Percentiles rank a stretch among this genome's conserved stretches.
phyloP scores from a whole-genome alignment of 1,140 invertebrate species.

The Probaryconus sp. region DNA sequence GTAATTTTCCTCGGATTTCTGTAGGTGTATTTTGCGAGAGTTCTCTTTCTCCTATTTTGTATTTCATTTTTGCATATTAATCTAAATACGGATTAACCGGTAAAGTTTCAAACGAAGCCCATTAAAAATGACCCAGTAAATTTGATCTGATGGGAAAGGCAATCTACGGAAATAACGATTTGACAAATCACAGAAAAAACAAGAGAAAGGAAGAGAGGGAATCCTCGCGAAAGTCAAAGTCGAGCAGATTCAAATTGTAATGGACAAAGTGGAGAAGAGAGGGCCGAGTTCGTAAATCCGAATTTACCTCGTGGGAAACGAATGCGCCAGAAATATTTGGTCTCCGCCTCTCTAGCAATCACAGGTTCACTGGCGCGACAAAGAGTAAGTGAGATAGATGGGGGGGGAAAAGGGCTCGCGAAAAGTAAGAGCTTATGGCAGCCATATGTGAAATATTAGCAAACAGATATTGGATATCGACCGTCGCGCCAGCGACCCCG shows the following conservation, averaged over 20 bases:
- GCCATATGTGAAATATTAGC: constrained; percentile 66
- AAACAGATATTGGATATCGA: constrained; percentile 67
- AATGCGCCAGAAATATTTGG: constrained; percentile 35
- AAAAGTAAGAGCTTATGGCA: constrained; percentile 52
- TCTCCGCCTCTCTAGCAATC: constrained; percentile 31
- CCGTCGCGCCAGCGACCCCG: constrained; percentile 31
- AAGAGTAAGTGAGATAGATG: constrained; percentile 50
- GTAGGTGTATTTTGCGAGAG: too few species aligned
- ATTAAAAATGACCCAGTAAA: constrained; percentile 38
- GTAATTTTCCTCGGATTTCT: too few species aligned
- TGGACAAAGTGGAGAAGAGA: constrained; percentile 4
- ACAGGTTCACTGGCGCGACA: constrained; percentile 21
- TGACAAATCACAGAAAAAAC: constrained; percentile 9
- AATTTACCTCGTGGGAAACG: constrained; percentile 57
- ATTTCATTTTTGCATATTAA: too few species aligned
- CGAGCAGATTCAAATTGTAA: constrained; percentile 5
- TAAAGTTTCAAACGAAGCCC: constrained; percentile 20
- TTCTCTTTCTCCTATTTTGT: constrained; percentile 17
- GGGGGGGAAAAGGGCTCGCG: constrained; percentile 17
- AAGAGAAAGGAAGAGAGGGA: too few species aligned
- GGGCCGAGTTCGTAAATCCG: not conserved
- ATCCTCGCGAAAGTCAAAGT: constrained; percentile 27
- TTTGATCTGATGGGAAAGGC: constrained; percentile 5
- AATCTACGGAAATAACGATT: constrained; percentile 17
- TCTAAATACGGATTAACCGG: too few species aligned